Conservation (phyloP, 1,140 invertebrate genomes). For the Papilio polytes region DNA sequence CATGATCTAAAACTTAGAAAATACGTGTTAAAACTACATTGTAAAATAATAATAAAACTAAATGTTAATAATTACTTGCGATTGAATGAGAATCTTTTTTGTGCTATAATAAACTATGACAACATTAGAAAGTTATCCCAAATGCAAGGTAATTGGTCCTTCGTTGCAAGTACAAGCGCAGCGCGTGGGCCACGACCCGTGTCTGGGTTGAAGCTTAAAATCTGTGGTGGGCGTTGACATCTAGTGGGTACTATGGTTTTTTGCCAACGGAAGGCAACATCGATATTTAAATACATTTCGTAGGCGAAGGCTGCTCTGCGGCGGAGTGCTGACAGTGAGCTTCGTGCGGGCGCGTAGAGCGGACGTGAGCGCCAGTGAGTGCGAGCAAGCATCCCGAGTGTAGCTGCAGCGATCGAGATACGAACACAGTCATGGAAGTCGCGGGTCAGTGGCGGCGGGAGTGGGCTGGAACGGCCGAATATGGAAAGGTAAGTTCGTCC, state of each 20-base stretch:
- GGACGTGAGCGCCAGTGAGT: conserved; percentile 62
- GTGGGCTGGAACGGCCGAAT: conserved; percentile 81
- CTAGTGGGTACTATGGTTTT: conserved; percentile 70
- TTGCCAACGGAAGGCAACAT: conserved; percentile 72
- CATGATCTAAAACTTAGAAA: neutral
- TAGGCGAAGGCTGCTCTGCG: conserved; percentile 55
- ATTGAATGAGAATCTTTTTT: conserved; percentile 5
- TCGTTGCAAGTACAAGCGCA: conserved; percentile 51
- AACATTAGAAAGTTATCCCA: conserved; percentile 32
- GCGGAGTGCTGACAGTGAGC: conserved; percentile 61
- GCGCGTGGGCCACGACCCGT: conserved; percentile 63
- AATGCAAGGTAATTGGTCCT: conserved; percentile 33
- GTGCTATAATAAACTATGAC: conserved; percentile 16
- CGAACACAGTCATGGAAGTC: conserved; percentile 71
- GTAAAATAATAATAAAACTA: neutral
- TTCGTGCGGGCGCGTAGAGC: conserved; percentile 63
- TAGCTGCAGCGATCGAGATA: conserved; percentile 76
- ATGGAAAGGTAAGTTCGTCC: conserved; percentile 73
- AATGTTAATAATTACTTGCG: neutral
- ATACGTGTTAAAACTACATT: neutral
- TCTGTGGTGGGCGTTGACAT: conserved; percentile 75
- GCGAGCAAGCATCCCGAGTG: conserved; percentile 64
- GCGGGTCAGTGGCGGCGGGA: conserved; percentile 78
- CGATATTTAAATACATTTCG: conserved; percentile 66
- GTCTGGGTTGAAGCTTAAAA: conserved; percentile 65